Evolutionary conservation across 2,113 vertebrate species (phyloP).

Genomic region (Oncorhynchus gorbuscha): DNA sequence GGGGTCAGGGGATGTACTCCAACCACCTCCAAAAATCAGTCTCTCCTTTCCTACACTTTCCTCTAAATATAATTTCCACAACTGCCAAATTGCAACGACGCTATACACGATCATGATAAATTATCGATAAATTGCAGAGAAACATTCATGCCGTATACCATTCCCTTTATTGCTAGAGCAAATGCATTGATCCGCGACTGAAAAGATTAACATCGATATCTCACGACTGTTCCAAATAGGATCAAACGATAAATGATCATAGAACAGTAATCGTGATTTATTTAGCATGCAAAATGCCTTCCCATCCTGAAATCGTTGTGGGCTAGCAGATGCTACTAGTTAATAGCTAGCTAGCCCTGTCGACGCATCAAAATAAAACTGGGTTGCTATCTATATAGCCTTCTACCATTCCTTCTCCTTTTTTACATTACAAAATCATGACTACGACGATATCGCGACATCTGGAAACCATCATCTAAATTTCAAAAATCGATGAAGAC

Average conservation of each 20-base stretch:
- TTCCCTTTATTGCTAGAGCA: constrained; percentile 68
- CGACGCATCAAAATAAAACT: constrained; percentile 78
- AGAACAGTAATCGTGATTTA: constrained; percentile 34
- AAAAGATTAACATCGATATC: constrained; percentile 48
- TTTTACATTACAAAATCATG: constrained; percentile 14
- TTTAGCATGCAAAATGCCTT: constrained; percentile 59
- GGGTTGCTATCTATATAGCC: constrained; percentile 48
- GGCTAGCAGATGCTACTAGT: constrained; percentile 42
- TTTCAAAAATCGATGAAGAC: constrained; percentile 36
- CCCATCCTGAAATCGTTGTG: constrained; percentile 49
- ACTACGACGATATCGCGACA: constrained; percentile 14
- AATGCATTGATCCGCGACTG: constrained; percentile 30
- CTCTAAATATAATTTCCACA: constrained; percentile 67
- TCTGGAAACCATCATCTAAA: not conserved
- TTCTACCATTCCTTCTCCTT: constrained; percentile 12
- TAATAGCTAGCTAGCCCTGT: constrained; percentile 70
- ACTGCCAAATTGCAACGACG: constrained; percentile 46
- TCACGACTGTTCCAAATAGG: constrained; percentile 59
- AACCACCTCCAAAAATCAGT: constrained; percentile 70
- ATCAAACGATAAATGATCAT: constrained; percentile 26
- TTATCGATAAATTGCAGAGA: constrained; percentile 65
- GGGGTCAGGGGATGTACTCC: constrained; percentile 76
- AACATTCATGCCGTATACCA: constrained; percentile 61
- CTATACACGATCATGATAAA: constrained; percentile 54
- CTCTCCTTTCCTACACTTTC: constrained; percentile 64